Evolutionary conservation across 1,140 invertebrate species (phyloP).

Genomic region (Myzus persicae): DNA sequence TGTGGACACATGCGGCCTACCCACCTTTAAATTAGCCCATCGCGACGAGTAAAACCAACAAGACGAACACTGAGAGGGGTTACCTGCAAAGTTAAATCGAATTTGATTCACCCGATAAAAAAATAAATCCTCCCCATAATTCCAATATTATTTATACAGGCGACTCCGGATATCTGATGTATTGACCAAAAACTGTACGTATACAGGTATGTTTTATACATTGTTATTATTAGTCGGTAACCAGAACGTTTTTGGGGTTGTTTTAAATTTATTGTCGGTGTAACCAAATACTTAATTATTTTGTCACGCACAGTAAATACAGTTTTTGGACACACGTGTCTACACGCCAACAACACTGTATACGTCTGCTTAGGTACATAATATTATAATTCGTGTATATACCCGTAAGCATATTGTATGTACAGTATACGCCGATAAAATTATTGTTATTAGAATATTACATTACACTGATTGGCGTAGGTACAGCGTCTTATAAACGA

Average conservation of each 20-base stretch:
- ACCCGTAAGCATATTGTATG: not conserved
- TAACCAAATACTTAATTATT: constrained; percentile 19
- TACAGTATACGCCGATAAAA: not conserved
- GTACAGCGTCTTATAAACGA: not conserved
- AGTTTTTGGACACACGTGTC: not conserved
- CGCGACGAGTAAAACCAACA: not conserved
- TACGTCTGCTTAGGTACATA: not conserved
- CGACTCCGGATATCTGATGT: not conserved
- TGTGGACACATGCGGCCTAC: not conserved
- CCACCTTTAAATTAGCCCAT: not conserved
- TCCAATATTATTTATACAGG: not conserved
- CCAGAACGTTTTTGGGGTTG: constrained; percentile 5
- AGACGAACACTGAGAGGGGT: not conserved
- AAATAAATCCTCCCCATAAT: not conserved
- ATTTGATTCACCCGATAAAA: not conserved
- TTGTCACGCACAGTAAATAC: not conserved
- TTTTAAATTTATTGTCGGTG: not conserved
- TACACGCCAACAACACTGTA: not conserved
- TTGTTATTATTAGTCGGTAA: not conserved
- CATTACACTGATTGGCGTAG: not conserved
- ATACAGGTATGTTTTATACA: not conserved
- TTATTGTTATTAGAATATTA: not conserved
- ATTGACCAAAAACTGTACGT: not conserved
- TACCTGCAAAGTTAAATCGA: not conserved
- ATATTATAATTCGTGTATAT: not conserved